Evolutionary conservation across 2,888 invertebrate species (phyloP).

Genomic region (Drepanosiphum platanoidis): DNA sequence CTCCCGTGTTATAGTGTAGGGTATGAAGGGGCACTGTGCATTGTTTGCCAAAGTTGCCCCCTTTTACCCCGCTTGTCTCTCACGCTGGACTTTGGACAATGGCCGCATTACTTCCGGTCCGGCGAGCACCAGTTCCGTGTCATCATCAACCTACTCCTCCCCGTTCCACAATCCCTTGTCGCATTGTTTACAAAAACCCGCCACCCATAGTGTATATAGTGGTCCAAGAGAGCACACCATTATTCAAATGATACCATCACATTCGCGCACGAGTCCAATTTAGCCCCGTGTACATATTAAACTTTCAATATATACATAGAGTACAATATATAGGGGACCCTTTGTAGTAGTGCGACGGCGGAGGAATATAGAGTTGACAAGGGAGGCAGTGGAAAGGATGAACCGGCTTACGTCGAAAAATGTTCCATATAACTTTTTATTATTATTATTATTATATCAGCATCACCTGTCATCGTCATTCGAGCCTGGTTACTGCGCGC

Average conservation of each 20-base stretch:
- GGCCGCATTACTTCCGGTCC: constrained; percentile 62
- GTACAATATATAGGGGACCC: constrained; percentile 10
- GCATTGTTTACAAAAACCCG: constrained; percentile 57
- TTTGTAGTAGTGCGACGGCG: constrained; percentile 67
- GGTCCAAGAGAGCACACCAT: constrained; percentile 42
- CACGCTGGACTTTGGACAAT: constrained; percentile 57
- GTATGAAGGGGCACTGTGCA: not conserved
- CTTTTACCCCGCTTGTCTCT: constrained; percentile 18
- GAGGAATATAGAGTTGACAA: constrained; percentile 65
- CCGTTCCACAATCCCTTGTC: constrained; percentile 15
- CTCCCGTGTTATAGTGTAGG: constrained; percentile 10
- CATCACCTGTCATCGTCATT: not conserved
- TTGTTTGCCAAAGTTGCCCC: constrained; percentile 60
- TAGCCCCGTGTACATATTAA: constrained; percentile 54
- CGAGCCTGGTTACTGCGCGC: not conserved
- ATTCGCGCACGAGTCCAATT: constrained; percentile 55
- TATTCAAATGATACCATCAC: constrained; percentile 59
- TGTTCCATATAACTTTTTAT: constrained; percentile 37
- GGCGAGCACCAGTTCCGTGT: constrained; percentile 51
- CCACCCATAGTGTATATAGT: not conserved
- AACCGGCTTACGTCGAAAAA: constrained; percentile 2
- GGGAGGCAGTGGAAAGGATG: constrained; percentile 64
- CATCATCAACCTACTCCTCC: constrained; percentile 32
- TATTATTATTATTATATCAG: not conserved
- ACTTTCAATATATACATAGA: constrained; percentile 43